Base-by-base conservation (phyloP, 2,888 invertebrate genomes). In the Drosophila colorata region DNA sequence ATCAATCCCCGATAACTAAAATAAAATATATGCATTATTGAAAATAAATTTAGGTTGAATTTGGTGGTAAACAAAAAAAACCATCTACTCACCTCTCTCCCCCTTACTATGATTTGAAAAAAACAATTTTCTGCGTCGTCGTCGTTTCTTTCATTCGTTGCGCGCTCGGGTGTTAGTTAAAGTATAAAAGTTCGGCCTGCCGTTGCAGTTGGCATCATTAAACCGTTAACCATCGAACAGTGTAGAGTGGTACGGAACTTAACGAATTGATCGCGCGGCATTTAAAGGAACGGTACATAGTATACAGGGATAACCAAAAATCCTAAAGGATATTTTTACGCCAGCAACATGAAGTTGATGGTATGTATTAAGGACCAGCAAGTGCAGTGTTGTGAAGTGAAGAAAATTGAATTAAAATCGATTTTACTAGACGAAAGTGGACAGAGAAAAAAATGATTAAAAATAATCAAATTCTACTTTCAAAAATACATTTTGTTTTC, bases 131-230 rank as follows among this genome's bases (percentile, higher is more conserved):
- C 35, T 38, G 18, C 49, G 49, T 47, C 14, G 52, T 41, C n/a
- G 72, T 37, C 44, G 56, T 63, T 55, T 67, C 84, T 80, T 66
- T 80, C 77, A 79, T 66, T 80, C 58, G 73, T 31, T 57, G 69
- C 51, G 43, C 61, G 49, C 52, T 69, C 80, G 78, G 78, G 61
- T 78, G 81, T 77, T 83, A 88, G 89, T 92, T 49, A 69, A 55
- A 65, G 73, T 74, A 92, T 92, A 92, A 91, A 92, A 92, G 90
- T 90, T 87, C 83, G 88, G 82, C 77, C 84, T 81, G 78, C 77
- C 80, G 83, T 81, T 88, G 80, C 84, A 90, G 86, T 87, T 89
- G 85, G 80, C 90, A 92, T 92, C 92, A 92, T 92, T 92, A 90
- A 92, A 87, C 90, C 90, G 92, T 92, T 92, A 91, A 91, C 92